A percentile compares a stretch with the other conserved stretches of the same genome.
These are phyloP conservation scores for Coreoperca whiteheadi DNA, from an alignment of 2,113 vertebrate species.

Conservation along the genomic window DNA sequence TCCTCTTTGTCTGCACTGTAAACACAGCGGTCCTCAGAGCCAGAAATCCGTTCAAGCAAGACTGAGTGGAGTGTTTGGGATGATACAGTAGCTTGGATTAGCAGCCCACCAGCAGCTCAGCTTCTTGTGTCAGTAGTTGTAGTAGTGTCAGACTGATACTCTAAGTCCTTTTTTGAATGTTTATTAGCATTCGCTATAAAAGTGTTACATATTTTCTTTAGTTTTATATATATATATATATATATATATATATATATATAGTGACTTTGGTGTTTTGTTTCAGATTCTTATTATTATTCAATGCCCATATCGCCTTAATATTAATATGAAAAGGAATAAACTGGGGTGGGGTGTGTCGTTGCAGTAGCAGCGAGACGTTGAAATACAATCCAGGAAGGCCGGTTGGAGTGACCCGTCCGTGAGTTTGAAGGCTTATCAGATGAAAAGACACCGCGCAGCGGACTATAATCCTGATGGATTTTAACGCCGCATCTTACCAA, in stretches of 20 bases:
- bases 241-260: not conserved
- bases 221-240: not conserved
- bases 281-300: not conserved
- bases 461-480: not conserved
- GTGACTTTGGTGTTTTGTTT: not conserved
- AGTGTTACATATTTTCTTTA: not conserved
- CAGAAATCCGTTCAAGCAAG: slow-evolving; percentile 50
- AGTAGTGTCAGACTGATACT: not conserved
- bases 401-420: not conserved
- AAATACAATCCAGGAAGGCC: not conserved
- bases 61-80: slow-evolving; percentile 48
- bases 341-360: not conserved
- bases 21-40: slow-evolving; percentile 37
- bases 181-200: not conserved
- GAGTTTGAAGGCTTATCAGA: not conserved
- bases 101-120: slow-evolving; percentile 32
- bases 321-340: not conserved
- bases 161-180: not conserved
- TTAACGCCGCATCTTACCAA: not conserved
- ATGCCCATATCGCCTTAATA: not conserved
- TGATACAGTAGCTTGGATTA: slow-evolving; percentile 50
- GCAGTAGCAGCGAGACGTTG: not conserved
- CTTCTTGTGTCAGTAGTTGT: slow-evolving; percentile 21
- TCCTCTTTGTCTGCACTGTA: slow-evolving; percentile 48
- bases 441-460: not conserved